Evolutionary conservation across 2,113 vertebrate species (phyloP).

Genomic region (Laterallus jamaicensis): DNA sequence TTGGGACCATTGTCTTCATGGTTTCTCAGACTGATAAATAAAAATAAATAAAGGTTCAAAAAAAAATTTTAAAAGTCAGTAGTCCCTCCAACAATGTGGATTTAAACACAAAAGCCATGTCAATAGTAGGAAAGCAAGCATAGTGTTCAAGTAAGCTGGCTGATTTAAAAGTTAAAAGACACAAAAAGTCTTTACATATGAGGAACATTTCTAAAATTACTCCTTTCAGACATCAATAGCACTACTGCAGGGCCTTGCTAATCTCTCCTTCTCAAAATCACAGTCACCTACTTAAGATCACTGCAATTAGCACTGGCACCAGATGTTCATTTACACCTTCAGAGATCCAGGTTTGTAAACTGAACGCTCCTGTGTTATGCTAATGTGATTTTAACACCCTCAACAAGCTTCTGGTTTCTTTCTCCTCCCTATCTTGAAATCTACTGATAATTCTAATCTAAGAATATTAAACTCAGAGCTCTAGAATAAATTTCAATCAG

Average conservation of each 20-base stretch:
- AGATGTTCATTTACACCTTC: slow-evolving; percentile 70
- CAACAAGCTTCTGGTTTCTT: not conserved
- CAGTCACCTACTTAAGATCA: slow-evolving; percentile 40
- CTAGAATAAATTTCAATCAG: not conserved
- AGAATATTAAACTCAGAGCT: not conserved
- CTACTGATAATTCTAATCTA: not conserved
- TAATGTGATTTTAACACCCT: slow-evolving; percentile 51
- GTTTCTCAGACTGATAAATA: not conserved
- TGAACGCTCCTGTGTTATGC: not conserved
- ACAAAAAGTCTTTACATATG: not conserved
- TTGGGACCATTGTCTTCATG: not conserved
- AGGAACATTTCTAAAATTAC: slow-evolving; percentile 53
- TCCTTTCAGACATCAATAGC: slow-evolving; percentile 5
- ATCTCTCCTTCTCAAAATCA: slow-evolving; percentile 28
- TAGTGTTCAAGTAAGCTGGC: not conserved
- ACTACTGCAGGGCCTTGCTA: slow-evolving; percentile 3
- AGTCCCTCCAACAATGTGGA: not conserved
- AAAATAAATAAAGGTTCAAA: not conserved
- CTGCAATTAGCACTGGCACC: slow-evolving; percentile 54
- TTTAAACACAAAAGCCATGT: not conserved
- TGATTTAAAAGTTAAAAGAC: slow-evolving; percentile 31
- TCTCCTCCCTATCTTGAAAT: not conserved
- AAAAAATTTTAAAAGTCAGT: not conserved
- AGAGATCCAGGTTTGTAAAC: slow-evolving; percentile 43
- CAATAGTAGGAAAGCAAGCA: not conserved